Conservation (phyloP, 2,113 vertebrate species). For the Campylomormyrus tamandua region DNA sequence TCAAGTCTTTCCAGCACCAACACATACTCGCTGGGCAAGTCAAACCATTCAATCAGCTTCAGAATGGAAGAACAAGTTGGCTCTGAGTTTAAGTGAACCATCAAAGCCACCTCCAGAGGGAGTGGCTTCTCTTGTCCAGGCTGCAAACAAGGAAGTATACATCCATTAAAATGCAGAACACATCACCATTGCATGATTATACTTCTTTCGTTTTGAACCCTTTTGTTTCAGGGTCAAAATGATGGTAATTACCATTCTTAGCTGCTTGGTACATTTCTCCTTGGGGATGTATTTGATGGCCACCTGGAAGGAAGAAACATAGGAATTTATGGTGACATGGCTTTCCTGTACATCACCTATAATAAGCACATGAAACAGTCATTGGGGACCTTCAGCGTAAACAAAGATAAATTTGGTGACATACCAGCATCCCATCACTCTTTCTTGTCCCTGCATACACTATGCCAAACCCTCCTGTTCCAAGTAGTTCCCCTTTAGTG, state of each 20-base stretch:
- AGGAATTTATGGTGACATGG: background rate
- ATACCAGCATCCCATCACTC: background rate
- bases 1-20: constrained; percentile 41
- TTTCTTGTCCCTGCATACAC: background rate
- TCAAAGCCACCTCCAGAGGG: constrained; percentile 36
- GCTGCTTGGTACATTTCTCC: no score
- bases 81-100: constrained; percentile 34
- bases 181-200: no score
- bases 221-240: no score
- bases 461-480: background rate
- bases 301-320: no score
- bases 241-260: no score
- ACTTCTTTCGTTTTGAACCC: no score
- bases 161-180: no score
- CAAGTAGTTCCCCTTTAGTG: background rate
- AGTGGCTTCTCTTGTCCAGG: constrained; percentile 24
- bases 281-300: no score
- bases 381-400: background rate
- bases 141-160: constrained; percentile 18
- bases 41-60: constrained; percentile 43
- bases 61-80: constrained; percentile 29
- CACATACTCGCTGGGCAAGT: constrained; percentile 33
- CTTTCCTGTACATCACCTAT: background rate
- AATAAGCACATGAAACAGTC: background rate
- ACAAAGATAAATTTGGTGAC: background rate